phyloP scores from a whole-genome alignment of 1,140 invertebrate genomes.

The Papilio aristodemus region DNA sequence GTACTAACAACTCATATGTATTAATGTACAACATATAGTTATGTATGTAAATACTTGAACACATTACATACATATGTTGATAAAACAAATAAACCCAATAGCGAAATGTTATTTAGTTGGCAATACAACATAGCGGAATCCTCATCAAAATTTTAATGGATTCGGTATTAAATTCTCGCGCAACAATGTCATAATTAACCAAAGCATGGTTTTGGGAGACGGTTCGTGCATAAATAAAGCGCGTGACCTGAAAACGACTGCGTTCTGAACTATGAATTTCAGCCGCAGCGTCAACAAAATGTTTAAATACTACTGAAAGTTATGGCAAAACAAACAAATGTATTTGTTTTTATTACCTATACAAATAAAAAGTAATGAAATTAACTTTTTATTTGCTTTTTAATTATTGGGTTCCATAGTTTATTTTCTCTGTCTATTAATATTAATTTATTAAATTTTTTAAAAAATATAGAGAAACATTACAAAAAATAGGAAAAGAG shows the following conservation, averaged over 20 bases:
- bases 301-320: not conserved
- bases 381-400: not conserved
- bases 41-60: not conserved
- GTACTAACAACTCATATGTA: too few relatives aligned
- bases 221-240: slow-evolving; percentile 15
- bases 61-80: not conserved
- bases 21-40: not conserved
- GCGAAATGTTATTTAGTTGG: not conserved
- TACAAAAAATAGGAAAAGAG: not conserved
- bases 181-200: slow-evolving; percentile 22
- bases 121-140: not conserved
- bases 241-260: slow-evolving; percentile 10
- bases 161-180: slow-evolving; percentile 11
- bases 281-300: slow-evolving; percentile 1
- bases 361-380: not conserved
- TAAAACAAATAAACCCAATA: not conserved
- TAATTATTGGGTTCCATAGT: too few relatives aligned
- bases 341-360: not conserved
- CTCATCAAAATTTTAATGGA: slow-evolving; percentile 24
- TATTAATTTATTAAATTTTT: too few relatives aligned
- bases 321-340: not conserved
- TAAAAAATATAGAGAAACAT: not conserved
- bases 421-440: too few relatives aligned
- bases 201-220: slow-evolving; percentile 10
- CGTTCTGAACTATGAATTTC: slow-evolving; percentile 1